phyloP scores from a whole-genome alignment of 2,113 vertebrate species.

The Bos taurus region DNA sequence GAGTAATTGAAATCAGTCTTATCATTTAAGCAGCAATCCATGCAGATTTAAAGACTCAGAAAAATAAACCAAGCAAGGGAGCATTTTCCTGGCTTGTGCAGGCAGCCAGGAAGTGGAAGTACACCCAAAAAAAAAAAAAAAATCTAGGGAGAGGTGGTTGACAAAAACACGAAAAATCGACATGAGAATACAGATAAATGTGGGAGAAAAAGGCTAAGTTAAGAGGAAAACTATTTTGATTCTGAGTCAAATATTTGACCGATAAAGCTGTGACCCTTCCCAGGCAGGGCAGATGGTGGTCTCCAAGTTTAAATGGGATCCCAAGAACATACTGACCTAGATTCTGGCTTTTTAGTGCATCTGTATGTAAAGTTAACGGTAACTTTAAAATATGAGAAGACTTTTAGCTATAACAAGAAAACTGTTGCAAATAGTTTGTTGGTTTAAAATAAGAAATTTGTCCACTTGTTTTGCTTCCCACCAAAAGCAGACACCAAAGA shows the following conservation, averaged over 20 bases:
- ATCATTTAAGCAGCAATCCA: background rate
- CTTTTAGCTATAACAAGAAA: background rate
- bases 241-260: constrained; percentile 45
- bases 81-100: background rate
- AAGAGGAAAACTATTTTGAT: constrained; percentile 55
- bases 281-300: background rate
- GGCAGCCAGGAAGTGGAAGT: constrained; percentile 23
- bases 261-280: constrained; percentile 14
- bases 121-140: background rate
- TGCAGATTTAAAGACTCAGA: background rate
- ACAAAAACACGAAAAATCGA: constrained; percentile 28
- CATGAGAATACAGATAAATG: constrained; percentile 24
- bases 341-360: background rate
- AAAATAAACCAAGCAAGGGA: background rate
- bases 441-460: background rate
- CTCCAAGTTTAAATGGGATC: constrained; percentile 18
- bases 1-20: background rate
- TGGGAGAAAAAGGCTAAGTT: background rate
- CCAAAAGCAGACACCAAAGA: background rate
- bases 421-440: background rate
- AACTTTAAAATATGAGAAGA: constrained; percentile 30
- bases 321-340: constrained; percentile 22
- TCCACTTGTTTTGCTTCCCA: background rate
- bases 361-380: background rate
- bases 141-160: background rate